Evolutionary conservation across 2,888 invertebrate species (phyloP).

Genomic region (Tachina fera): DNA sequence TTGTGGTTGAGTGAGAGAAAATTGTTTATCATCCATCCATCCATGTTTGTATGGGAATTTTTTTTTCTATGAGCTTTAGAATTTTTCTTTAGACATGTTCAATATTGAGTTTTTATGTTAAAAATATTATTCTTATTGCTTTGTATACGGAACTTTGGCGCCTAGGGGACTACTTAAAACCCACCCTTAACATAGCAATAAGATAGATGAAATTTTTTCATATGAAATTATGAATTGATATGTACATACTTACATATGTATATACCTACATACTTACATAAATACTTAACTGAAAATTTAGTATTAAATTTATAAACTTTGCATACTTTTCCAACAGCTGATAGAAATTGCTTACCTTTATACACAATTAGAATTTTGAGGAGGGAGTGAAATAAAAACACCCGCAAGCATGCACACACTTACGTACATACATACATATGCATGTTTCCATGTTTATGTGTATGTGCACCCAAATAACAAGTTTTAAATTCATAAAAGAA

Average conservation of each 20-base stretch:
- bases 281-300: too few relatives aligned
- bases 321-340: too few relatives aligned
- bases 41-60: background rate
- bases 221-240: background rate
- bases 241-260: background rate
- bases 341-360: too few relatives aligned
- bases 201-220: background rate
- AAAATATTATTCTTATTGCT: conserved; percentile 58
- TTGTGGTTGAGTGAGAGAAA: background rate
- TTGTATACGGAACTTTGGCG: conserved; percentile 37
- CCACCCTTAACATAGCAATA: conserved; percentile 21
- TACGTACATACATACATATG: too few relatives aligned
- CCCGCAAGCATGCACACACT: too few relatives aligned
- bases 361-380: too few relatives aligned
- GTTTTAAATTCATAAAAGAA: too few relatives aligned
- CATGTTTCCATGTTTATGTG: too few relatives aligned
- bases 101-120: conserved; percentile 62
- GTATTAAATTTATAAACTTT: too few relatives aligned
- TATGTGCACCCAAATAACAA: too few relatives aligned
- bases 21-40: conserved; percentile 7
- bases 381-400: too few relatives aligned
- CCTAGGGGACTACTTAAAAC: conserved; percentile 49
- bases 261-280: background rate
- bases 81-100: conserved; percentile 28
- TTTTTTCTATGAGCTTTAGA: background rate